Evolutionary conservation across 2,888 invertebrate genomes (phyloP).

Genomic region (Operophtera brumata): DNA sequence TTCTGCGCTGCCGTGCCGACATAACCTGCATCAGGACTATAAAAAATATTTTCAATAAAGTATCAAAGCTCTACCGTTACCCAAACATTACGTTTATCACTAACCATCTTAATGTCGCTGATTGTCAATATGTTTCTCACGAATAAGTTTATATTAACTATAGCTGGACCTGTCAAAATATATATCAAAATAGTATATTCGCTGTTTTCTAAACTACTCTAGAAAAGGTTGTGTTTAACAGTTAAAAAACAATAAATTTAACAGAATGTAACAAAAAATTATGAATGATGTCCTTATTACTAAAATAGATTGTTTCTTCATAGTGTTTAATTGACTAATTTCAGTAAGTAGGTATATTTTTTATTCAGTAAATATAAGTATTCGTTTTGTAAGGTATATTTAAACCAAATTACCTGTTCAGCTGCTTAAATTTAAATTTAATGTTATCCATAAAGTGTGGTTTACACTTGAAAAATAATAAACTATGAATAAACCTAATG

Average conservation of each 20-base stretch:
- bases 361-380: too few relatives aligned
- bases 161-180: conserved; percentile 86
- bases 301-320: not conserved
- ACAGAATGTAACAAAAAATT: not conserved
- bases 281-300: not conserved
- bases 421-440: too few relatives aligned
- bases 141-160: conserved; percentile 98
- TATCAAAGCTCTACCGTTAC: conserved; percentile 12
- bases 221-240: not conserved
- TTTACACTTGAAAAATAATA: too few relatives aligned
- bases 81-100: conserved; percentile 68
- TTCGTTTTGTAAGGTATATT: too few relatives aligned
- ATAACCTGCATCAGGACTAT: conserved; percentile 4
- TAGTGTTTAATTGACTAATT: not conserved
- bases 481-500: too few relatives aligned
- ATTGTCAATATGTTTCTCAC: conserved; percentile 98
- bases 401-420: too few relatives aligned
- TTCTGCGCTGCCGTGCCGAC: conserved; percentile 3
- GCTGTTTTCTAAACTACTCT: not conserved
- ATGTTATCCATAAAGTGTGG: too few relatives aligned
- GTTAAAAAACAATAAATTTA: not conserved
- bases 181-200: not conserved
- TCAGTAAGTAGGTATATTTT: too few relatives aligned
- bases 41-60: not conserved
- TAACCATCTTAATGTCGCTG: conserved; percentile 99